These are phyloP conservation scores for Coendou prehensilis DNA, from an alignment of 2,797 vertebrate genomes.

Conservation along the genomic window DNA sequence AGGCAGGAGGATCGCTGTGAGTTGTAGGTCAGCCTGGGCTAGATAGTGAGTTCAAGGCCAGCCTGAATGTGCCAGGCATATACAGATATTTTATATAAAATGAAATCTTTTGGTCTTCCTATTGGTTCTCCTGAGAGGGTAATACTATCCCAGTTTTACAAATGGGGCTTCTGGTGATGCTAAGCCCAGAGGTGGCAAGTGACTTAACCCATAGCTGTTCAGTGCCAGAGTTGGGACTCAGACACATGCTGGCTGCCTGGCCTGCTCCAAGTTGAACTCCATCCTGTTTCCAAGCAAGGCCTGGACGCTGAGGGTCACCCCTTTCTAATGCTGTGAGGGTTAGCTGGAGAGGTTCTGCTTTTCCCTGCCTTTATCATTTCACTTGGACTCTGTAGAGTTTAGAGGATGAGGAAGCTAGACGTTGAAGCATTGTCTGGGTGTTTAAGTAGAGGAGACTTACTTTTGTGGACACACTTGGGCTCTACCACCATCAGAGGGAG, in stretches of 20 bases:
- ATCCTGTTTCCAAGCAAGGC: background rate
- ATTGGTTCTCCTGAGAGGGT: background rate
- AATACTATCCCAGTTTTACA: background rate
- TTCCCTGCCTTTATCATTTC: background rate
- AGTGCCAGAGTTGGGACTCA: background rate
- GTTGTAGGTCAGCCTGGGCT: background rate
- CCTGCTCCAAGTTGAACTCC: background rate
- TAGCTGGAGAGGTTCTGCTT: background rate
- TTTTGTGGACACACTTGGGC: background rate
- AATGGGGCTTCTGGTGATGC: background rate
- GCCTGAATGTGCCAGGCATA: background rate
- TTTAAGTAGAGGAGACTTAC: conserved; percentile 15
- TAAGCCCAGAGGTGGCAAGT: background rate
- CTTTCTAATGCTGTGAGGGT: background rate
- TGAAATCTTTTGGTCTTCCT: background rate
- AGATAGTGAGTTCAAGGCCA: background rate
- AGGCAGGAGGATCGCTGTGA: background rate
- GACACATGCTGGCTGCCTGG: background rate
- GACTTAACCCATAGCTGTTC: background rate
- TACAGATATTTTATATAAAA: background rate
- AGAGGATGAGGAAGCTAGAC: background rate
- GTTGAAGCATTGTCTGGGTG: background rate
- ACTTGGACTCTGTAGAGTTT: conserved; percentile 39
- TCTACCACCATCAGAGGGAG: background rate
- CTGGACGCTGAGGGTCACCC: background rate